Percentiles rank a stretch among this genome's conserved stretches.
phyloP scores from a whole-genome alignment of 2,113 vertebrate genomes.

The Triplophysa dalaica region DNA sequence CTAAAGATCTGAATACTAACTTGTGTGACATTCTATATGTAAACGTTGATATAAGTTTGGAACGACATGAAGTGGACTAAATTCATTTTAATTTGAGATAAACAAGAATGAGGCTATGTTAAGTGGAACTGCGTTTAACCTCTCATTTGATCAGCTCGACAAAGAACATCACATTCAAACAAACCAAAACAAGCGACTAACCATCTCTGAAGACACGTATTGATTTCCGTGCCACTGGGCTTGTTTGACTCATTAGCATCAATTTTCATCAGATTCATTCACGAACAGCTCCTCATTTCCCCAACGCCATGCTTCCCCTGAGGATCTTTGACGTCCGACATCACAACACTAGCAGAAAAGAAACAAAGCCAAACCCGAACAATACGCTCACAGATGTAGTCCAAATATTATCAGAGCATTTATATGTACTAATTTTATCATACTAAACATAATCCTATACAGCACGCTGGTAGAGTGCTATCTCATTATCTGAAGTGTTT shows the following conservation, averaged over 20 bases:
- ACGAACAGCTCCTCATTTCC: background rate
- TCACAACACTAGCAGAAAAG: background rate
- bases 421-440: background rate
- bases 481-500: constrained; percentile 24
- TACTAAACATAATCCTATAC: background rate
- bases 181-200: background rate
- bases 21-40: too few relatives aligned
- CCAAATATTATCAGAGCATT: constrained; percentile 4
- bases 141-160: background rate
- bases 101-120: too few relatives aligned
- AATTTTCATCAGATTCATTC: constrained; percentile 4
- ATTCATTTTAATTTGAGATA: too few relatives aligned
- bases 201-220: background rate
- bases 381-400: background rate
- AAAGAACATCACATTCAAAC: constrained; percentile 4
- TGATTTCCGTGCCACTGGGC: constrained; percentile 9
- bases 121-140: background rate
- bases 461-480: too few relatives aligned
- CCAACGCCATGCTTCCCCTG: background rate
- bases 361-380: background rate
- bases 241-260: constrained; percentile 14
- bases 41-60: too few relatives aligned
- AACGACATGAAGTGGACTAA: too few relatives aligned
- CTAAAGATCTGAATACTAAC: too few relatives aligned
- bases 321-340: background rate